Conservation (phyloP, 2,113 vertebrate species). For the Labeo rohita region DNA sequence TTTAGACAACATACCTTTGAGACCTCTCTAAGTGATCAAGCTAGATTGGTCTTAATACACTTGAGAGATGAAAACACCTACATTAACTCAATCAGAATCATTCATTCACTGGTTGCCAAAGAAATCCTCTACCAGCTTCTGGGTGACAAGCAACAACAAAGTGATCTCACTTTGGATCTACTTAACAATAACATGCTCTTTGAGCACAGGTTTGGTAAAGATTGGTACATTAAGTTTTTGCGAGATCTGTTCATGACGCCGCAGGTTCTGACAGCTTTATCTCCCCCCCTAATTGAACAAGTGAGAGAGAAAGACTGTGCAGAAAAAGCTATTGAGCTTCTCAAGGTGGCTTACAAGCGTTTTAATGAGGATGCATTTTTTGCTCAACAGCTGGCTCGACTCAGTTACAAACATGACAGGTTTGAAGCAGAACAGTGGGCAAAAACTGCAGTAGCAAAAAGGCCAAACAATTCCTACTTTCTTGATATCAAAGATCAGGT, state of each 20-base stretch:
- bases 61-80: slow-evolving; percentile 75
- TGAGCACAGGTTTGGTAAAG: slow-evolving; percentile 78
- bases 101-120: slow-evolving; percentile 82
- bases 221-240: slow-evolving; percentile 75
- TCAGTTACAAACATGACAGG: slow-evolving; percentile 76
- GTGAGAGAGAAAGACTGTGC: slow-evolving; percentile 67
- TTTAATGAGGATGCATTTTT: slow-evolving; percentile 78
- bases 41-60: slow-evolving; percentile 80
- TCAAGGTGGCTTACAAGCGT: slow-evolving; percentile 71
- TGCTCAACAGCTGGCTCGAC: slow-evolving; percentile 83
- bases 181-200: slow-evolving; percentile 75
- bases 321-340: slow-evolving; percentile 74
- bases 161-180: slow-evolving; percentile 75
- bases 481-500: slow-evolving; percentile 85
- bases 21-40: slow-evolving; percentile 71
- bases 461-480: slow-evolving; percentile 80
- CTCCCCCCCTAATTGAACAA: slow-evolving; percentile 82
- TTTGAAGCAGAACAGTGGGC: slow-evolving; percentile 81
- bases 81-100: slow-evolving; percentile 78
- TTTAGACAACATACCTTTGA: slow-evolving; percentile 70
- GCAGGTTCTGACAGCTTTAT: slow-evolving; percentile 79
- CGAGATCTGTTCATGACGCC: slow-evolving; percentile 79
- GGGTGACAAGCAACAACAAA: slow-evolving; percentile 67
- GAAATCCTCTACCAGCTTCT: slow-evolving; percentile 82
- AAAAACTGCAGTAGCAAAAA: slow-evolving; percentile 67